Conservation (phyloP, 2,113 vertebrate genomes). For the Epinephelus moara region DNA sequence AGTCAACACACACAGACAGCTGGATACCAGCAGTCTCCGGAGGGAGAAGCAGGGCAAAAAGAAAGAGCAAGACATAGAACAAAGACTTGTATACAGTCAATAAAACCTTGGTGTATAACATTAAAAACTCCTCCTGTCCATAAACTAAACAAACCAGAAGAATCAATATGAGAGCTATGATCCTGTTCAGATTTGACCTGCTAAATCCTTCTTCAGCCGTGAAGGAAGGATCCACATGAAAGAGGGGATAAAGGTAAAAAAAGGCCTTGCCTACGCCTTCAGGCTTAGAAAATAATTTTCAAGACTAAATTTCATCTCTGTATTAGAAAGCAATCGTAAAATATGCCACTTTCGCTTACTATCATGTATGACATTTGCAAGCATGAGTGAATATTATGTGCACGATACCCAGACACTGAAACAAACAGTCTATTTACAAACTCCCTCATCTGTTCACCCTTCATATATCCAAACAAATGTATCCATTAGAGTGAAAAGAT, state of each 20-base stretch:
- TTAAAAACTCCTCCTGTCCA: neutral
- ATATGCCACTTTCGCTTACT: constrained; percentile 16
- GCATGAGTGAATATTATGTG: constrained; percentile 22
- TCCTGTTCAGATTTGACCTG: constrained; percentile 19
- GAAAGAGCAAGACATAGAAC: constrained; percentile 52
- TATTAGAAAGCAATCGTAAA: constrained; percentile 27
- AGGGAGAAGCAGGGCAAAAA: constrained; percentile 39
- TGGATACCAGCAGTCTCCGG: constrained; percentile 67
- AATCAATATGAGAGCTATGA: neutral
- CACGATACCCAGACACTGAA: constrained; percentile 20
- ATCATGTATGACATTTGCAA: constrained; percentile 23
- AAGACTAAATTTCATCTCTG: neutral
- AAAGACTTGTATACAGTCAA: constrained; percentile 50
- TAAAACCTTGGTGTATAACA: neutral
- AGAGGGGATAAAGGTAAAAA: constrained; percentile 22
- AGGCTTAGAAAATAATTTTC: constrained; percentile 22
- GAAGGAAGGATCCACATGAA: constrained; percentile 19
- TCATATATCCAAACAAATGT: constrained; percentile 55
- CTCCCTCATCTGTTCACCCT: constrained; percentile 38
- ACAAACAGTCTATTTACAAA: constrained; percentile 54
- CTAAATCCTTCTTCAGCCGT: neutral
- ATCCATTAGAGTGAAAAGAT: constrained; percentile 68
- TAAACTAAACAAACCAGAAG: constrained; percentile 12
- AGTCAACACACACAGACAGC: constrained; percentile 79
- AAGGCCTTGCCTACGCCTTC: neutral